Base-by-base conservation (phyloP, 2,888 invertebrate species). In the Neria commutata region DNA sequence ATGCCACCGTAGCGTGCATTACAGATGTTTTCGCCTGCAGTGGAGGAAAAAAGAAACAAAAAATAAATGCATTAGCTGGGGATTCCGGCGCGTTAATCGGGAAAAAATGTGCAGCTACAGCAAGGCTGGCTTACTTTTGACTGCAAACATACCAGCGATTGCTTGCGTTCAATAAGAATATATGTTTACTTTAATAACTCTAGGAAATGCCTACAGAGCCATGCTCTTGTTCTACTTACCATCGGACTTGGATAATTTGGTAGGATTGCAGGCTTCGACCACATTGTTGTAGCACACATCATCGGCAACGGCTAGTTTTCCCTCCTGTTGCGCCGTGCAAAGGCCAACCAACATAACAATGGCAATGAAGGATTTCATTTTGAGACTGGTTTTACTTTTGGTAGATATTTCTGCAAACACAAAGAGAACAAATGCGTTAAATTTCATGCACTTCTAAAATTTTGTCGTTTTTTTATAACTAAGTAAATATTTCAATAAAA, bases 241-340 rank as follows among this genome's bases (percentile, higher is more conserved):
- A 52, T 67, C 67, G 55, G 68, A 60, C 42, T 67, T 67, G 26
- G 69, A 67, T 10, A n/a, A n/a, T n/a, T n/a, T n/a, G n/a, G n/a
- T n/a, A n/a, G 66, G 57, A 57, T 65, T 61, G 62, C 88, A 87
- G 62, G 86, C 85, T 50, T 81, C 79, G 24, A 86, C 83, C 0
- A 87, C 85, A 66, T 86, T 85, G 26, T 83, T 84, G 76, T 87
- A 89, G 80, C 91, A 91, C 55, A 83, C 84, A 58, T 89, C 86
- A 37, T 70, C 63, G 6, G 82, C 81, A 58, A 85, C 83, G n/a
- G n/a, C n/a, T n/a, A 42, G 76, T 69, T 56, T 67, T 68, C 23
- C 69, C 72, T 59, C n/a, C n/a, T n/a, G n/a, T n/a, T n/a, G n/a
- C n/a, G 82, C 72, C 61, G 83, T 82, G 24, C 84, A 83, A 17